A percentile compares a stretch with the other conserved stretches of the same genome.
phyloP scores from a whole-genome alignment of 2,888 invertebrate genomes.

The Ptilodon capucinus region DNA sequence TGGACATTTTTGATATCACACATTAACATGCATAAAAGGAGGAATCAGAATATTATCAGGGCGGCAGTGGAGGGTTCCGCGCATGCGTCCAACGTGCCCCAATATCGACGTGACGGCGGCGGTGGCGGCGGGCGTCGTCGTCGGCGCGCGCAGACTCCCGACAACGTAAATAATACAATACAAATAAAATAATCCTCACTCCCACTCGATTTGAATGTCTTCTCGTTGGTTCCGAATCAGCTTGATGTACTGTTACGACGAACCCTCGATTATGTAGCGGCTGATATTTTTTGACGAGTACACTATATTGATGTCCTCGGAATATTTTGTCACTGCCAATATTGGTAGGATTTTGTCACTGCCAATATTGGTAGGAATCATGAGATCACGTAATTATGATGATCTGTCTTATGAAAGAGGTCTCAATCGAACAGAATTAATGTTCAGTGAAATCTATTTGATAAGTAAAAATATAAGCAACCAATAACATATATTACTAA shows the following conservation, averaged over 20 bases:
- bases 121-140: constrained; percentile 38
- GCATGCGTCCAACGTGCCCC: constrained; percentile 62
- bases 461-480: too few species aligned
- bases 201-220: constrained; percentile 66
- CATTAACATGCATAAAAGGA: constrained; percentile 75
- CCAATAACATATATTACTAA: too few species aligned
- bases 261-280: constrained; percentile 22
- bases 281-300: constrained; percentile 44
- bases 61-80: constrained; percentile 54
- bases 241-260: constrained; percentile 43
- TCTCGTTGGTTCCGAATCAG: constrained; percentile 36
- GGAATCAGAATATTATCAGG: constrained; percentile 75
- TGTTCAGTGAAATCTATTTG: too few species aligned
- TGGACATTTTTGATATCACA: constrained; percentile 58
- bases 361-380: too few species aligned
- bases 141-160: constrained; percentile 64
- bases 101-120: constrained; percentile 62
- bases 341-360: too few species aligned
- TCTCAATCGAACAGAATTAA: too few species aligned
- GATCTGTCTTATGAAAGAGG: too few species aligned
- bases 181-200: constrained; percentile 74
- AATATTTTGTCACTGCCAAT: constrained; percentile 38
- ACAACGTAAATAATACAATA: constrained; percentile 75
- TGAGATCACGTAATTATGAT: too few species aligned
- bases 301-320: constrained; percentile 39